Conservation (phyloP, 2,888 invertebrate species). For the Agrochola litura region DNA sequence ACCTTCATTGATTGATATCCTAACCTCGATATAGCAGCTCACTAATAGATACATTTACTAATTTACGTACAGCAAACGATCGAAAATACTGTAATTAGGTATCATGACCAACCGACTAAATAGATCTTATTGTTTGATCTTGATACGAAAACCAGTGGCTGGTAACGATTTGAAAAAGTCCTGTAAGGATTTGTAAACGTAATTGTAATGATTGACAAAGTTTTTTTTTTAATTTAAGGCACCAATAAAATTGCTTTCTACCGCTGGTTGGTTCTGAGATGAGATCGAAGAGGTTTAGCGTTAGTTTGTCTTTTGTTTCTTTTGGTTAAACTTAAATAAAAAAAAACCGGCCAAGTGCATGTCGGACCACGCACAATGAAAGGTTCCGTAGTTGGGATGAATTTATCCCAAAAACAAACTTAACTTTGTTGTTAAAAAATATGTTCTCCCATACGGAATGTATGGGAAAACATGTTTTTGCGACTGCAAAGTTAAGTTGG, state of each 20-base stretch:
- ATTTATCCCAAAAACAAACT: too few relatives aligned
- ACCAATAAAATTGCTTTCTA: too few relatives aligned
- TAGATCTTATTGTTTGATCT: not conserved
- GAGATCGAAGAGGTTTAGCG: not conserved
- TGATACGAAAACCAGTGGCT: not conserved
- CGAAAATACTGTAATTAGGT: constrained; percentile 33
- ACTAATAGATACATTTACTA: constrained; percentile 44
- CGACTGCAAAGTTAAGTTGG: too few relatives aligned
- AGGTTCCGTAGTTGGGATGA: too few relatives aligned
- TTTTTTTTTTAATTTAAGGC: not conserved
- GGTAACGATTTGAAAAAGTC: too few relatives aligned
- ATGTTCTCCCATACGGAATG: too few relatives aligned
- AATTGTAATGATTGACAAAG: not conserved
- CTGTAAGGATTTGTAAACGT: not conserved
- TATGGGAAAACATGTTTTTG: too few relatives aligned
- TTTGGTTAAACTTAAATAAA: not conserved
- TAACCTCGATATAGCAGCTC: constrained; percentile 30
- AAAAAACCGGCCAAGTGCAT: too few relatives aligned
- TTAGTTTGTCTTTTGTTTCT: not conserved
- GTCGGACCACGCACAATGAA: too few relatives aligned
- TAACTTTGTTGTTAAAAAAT: too few relatives aligned
- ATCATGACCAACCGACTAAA: not conserved
- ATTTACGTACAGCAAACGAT: constrained; percentile 18
- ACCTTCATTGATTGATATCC: constrained; percentile 43
- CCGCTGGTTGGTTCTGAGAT: not conserved